These are phyloP conservation scores for Myiopsitta monachus DNA, from an alignment of 2,113 vertebrate genomes.

Conservation along the genomic window DNA sequence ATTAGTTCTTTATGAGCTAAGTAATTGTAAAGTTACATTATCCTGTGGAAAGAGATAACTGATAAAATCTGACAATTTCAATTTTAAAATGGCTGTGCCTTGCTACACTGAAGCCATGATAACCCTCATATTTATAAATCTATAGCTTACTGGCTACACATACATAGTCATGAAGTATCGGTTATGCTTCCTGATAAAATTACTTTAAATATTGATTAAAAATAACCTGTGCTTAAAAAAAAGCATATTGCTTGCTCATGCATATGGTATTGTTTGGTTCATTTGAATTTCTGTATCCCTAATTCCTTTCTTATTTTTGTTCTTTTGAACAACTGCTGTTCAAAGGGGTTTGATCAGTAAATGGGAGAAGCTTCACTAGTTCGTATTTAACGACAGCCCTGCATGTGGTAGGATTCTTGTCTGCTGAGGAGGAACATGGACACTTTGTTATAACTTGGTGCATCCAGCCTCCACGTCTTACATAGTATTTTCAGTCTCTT, in stretches of 20 bases:
- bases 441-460: background rate
- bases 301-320: slow-evolving; percentile 9
- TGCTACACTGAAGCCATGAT: slow-evolving; percentile 51
- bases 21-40: slow-evolving; percentile 47
- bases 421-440: background rate
- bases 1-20: slow-evolving; percentile 56
- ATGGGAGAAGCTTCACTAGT: background rate
- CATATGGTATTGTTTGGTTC: slow-evolving; percentile 8
- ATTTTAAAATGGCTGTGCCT: slow-evolving; percentile 56
- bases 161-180: slow-evolving; percentile 57
- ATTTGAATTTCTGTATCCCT: slow-evolving; percentile 30
- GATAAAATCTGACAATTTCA: slow-evolving; percentile 66
- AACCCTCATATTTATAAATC: slow-evolving; percentile 64
- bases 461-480: background rate
- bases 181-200: slow-evolving; percentile 52
- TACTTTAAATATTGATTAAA: slow-evolving; percentile 69
- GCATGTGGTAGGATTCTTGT: background rate
- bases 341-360: background rate
- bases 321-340: slow-evolving; percentile 31
- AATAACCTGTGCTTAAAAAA: slow-evolving; percentile 54
- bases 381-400: background rate
- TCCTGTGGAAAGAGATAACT: slow-evolving; percentile 60
- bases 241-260: slow-evolving; percentile 25
- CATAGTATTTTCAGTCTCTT: background rate
- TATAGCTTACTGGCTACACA: slow-evolving; percentile 47